These are phyloP conservation scores for Pogonus chalceus DNA, from an alignment of 1,140 invertebrate genomes.

Conservation along the genomic window DNA sequence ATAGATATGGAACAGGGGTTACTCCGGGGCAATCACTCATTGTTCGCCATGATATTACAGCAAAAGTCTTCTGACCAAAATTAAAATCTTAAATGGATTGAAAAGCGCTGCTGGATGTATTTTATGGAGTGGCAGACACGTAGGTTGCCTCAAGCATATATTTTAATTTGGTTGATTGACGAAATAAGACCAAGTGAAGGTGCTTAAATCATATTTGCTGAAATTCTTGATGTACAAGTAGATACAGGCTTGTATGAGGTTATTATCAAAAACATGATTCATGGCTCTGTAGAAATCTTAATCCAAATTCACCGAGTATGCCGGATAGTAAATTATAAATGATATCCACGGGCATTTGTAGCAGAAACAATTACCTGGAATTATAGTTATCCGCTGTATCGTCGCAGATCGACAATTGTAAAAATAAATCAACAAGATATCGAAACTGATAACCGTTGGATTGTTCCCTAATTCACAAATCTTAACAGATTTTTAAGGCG, in stretches of 20 bases:
- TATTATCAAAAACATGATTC: too few species aligned
- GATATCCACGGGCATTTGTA: constrained; percentile 23
- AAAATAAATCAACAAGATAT: constrained; percentile 20
- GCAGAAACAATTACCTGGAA: constrained; percentile 27
- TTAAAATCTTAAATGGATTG: constrained; percentile 32
- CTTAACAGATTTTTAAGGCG: constrained; percentile 28
- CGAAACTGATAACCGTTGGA: constrained; percentile 32
- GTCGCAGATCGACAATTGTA: constrained; percentile 25
- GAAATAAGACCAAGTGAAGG: constrained; percentile 18
- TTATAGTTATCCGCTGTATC: constrained; percentile 36
- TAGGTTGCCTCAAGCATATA: constrained; percentile 33
- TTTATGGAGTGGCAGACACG: constrained; percentile 39
- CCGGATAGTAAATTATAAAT: constrained; percentile 28
- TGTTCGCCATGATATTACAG: too few species aligned
- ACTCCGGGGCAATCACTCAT: constrained; percentile 18
- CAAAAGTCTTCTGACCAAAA: constrained; percentile 34
- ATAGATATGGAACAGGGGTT: constrained; percentile 24
- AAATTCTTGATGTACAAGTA: constrained; percentile 1
- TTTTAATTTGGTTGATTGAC: constrained; percentile 22
- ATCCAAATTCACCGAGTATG: constrained; percentile 33
- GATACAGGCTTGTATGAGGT: too few species aligned
- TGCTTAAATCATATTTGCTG: constrained; percentile 11
- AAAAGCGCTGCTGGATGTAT: constrained; percentile 30
- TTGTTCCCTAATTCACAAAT: constrained; percentile 34
- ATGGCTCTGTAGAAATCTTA: constrained; percentile 28